Percentiles rank a stretch among this genome's conserved stretches.
phyloP scores from a whole-genome alignment of 2,797 vertebrate genomes.

The Linurgus olivaceus region DNA sequence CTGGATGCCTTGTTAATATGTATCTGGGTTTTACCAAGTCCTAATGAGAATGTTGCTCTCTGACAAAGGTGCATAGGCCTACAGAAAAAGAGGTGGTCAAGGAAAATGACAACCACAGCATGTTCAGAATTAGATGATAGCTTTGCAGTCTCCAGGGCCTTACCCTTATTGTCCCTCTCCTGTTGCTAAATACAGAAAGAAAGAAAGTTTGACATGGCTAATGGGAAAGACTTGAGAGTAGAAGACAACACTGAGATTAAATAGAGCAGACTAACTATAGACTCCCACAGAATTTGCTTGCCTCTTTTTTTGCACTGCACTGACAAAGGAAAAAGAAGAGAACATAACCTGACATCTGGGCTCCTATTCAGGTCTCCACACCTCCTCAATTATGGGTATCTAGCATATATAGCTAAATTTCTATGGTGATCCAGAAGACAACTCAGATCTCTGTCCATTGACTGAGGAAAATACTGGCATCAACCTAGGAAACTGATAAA shows the following conservation, averaged over 20 bases:
- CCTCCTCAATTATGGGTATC: neutral
- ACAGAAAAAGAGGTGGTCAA: neutral
- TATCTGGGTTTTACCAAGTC: neutral
- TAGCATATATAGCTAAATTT: neutral
- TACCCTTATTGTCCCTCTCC: neutral
- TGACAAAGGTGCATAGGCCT: neutral
- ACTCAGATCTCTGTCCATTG: neutral
- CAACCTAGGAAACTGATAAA: neutral
- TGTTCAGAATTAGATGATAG: neutral
- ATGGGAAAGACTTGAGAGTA: neutral
- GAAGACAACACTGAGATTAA: neutral
- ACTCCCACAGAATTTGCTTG: neutral
- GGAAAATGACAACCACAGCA: neutral
- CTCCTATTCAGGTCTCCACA: neutral
- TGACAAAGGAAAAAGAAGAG: neutral
- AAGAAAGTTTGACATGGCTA: neutral
- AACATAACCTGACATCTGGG: neutral
- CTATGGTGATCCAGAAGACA: neutral
- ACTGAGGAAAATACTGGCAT: neutral
- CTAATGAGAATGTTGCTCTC: neutral
- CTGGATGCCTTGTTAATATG: neutral
- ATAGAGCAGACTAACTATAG: neutral
- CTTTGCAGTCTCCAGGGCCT: neutral
- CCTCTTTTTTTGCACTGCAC: neutral
- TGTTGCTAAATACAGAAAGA: neutral